phyloP scores from a whole-genome alignment of 1,140 invertebrate species.

The Oedothorax gibbosus region DNA sequence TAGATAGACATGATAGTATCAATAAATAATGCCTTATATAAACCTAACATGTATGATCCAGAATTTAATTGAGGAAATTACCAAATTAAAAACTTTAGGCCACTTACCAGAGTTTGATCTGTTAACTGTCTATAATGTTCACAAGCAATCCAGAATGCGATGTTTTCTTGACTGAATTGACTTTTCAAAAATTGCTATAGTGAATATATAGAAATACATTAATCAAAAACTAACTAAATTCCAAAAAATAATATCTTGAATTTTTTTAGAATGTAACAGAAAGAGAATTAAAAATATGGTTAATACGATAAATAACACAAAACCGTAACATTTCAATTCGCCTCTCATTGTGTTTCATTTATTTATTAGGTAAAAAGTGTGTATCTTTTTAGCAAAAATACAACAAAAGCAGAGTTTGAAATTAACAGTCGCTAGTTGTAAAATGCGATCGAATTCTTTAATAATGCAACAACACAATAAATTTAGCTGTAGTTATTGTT shows the following conservation, averaged over 20 bases:
- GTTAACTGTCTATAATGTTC: constrained; percentile 79
- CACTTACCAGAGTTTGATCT: constrained; percentile 66
- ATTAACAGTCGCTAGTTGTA: no score
- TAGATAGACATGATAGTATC: no score
- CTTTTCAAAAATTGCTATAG: constrained; percentile 90
- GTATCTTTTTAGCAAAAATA: no score
- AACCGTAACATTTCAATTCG: background rate
- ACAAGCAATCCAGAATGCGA: constrained; percentile 94
- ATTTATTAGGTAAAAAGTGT: background rate
- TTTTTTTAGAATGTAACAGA: no score
- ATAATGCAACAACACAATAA: no score
- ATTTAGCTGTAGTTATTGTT: no score
- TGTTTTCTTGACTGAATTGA: constrained; percentile 97
- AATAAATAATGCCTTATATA: no score
- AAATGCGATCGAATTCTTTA: no score
- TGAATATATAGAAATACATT: constrained; percentile 48
- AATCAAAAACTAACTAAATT: constrained; percentile 35
- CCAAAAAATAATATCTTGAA: background rate
- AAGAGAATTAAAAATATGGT: no score
- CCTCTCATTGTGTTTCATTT: background rate
- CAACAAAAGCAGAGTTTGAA: no score
- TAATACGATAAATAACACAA: no score
- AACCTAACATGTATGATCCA: no score
- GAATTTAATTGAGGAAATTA: background rate
- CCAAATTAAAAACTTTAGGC: background rate